Base-by-base conservation (phyloP, 2,113 vertebrate species). In the Ptilonorhynchus violaceus region DNA sequence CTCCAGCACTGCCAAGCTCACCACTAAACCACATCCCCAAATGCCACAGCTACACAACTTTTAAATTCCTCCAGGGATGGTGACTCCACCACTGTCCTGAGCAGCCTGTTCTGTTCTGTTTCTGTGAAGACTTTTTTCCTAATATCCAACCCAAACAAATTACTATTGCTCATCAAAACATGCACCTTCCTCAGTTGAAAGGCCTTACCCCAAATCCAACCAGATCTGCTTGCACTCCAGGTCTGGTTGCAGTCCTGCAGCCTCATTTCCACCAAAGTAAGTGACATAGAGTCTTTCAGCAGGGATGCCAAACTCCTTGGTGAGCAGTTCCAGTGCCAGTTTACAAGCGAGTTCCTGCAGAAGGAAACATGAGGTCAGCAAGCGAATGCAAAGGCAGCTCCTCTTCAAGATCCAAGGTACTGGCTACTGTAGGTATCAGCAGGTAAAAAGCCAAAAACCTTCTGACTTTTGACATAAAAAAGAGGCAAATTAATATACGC, bases 161-260 rank as follows among this genome's bases (percentile, higher is more conserved):
- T 15, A 50, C 20, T 31, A 17, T 1, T 10, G 20, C 22, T 72
- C 18, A 85, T 14, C 88, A 64, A 81, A 85, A 56, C 15, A 62
- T 1, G 5, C 23, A 50, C 41, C 28, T 70, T 73, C 31, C 56
- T 68, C 56, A 39, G 5, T 39, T 17, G 37, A 15, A 49, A 89
- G 24, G 31, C 37, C 94, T 99, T 97, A 99, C 99, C 99, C 99
- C n/a, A 99, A 90, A 94, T 99, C 98, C n/a, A 99, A 97, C 99
- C 99, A 99, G 93, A 99, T 99, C 97, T 99, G 98, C 96, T 98
- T 99, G 98, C 99, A 99, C 91, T 99, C 99, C 97, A 99, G 96
- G 96, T 99, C 99, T 3, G 99, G 98, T 46, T 99, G 99, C 96
- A 99, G 98, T 30, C 99, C 99, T 16, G 99, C 99, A 8, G 98